Evolutionary conservation across 1,140 invertebrate species (phyloP), one percentile per base, ranked within the genome.

Genomic region (Lutraria rhynchaena): DNA sequence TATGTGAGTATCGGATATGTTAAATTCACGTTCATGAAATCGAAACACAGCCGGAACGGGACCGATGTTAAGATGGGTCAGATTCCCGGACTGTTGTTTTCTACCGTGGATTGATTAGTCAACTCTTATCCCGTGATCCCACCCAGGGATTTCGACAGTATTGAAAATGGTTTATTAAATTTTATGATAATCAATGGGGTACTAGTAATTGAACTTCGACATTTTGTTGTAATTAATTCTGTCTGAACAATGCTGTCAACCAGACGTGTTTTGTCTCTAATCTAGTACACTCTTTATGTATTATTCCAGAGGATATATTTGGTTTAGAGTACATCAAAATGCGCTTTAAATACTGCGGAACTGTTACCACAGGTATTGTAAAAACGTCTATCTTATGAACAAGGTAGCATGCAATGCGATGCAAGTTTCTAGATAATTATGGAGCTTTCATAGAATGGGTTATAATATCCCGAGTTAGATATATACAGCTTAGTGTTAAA

Each of bases 61-160:
- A 87, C 86, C 0, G 85, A 86, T 70, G 82, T 81, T 7, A 85
- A 86, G 49, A 83, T 85, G 37, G 86, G 86, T 49, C 86, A 87
- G 58, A 87, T 87, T 44, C 85, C 86, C 2, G 86, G 85, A 3
- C 57, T 86, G 31, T 58, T 87, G 61, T 87, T 85, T 69, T 65
- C 76, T 7, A 22, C 49, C 9, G 22, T 61, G 37, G 57, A 75
- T 49, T 75, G 37, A 75, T 65, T 11, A n/a, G 4, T 27, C 27
- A 11, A 57, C 7, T 46, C 9, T 46, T 7, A 7, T 11, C 44
- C 7, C 9, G 9, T 46, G 7, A 46, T 46, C 9, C 7, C 19
- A 46, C n/a, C n/a, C n/a, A 46, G 19, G 44, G 44, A 7, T 46
- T 46, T 46, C 44, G 7, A 11, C 7, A 46, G 19, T 46, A 11